Evolutionary conservation across 1,140 invertebrate species (phyloP), one percentile per base, ranked within the genome.

Genomic region (Thaumetopoea pityocampa): DNA sequence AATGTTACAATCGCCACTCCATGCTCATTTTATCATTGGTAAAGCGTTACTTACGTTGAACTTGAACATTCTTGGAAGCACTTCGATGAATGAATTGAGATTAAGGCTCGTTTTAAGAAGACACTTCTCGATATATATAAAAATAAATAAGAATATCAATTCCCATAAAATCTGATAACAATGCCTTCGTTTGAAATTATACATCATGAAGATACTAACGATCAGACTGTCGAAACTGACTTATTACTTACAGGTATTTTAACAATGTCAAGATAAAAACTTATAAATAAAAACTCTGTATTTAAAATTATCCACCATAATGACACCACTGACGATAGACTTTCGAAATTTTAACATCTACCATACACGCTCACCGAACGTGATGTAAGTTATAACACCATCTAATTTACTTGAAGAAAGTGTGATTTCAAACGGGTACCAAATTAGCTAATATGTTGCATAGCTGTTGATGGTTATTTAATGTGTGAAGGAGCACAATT

Each of bases 401-500:
- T 33, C n/a, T 6, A 24, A 4, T 35, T 23, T 15, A 23, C 12
- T 17, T 33, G 14, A 15, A 33, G 17, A 5, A 33, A 35, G 24
- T n/a, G n/a, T n/a, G n/a, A n/a, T n/a, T n/a, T n/a, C n/a, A 32
- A 5, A 17, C 15, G 23, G 7, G 11, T 10, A 14, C 9, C 22
- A 23, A 37, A 26, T 20, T 22, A 20, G 11, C 11, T 15, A 18
- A 33, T 3, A 12, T 3, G 22, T 6, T 27, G 4, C 8, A 15
- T 22, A 24, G 15, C 14, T 50, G 20, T 40, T 18, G 30, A 42
- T 26, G 30, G 23, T 32, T 18, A 42, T 8, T 14, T 33, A 42
- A 42, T 33, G 40, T 29, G 26, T 20, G 26, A 28, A 38, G 19
- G 4, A 5, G 48, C 51, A 54, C 48, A 51, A 67, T 51, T 51